Evolutionary conservation across 2,113 vertebrate genomes (phyloP).

Genomic region (Glaucomys volans): DNA sequence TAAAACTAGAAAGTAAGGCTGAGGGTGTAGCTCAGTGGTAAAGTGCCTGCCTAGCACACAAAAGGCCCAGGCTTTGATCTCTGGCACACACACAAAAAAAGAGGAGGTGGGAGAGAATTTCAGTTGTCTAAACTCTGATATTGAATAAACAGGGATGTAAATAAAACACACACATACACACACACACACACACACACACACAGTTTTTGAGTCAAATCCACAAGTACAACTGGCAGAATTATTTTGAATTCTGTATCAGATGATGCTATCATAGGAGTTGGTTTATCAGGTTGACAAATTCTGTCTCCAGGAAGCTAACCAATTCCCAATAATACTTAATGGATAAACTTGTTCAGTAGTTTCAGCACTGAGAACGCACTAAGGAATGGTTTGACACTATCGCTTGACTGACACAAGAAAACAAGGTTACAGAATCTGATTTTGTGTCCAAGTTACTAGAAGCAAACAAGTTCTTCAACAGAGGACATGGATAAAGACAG

Average conservation of each 20-base stretch:
- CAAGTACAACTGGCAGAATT: neutral
- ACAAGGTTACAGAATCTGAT: constrained; percentile 16
- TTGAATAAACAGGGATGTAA: constrained; percentile 1
- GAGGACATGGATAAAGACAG: constrained; percentile 50
- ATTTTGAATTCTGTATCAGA: constrained; percentile 64
- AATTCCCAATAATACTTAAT: constrained; percentile 67
- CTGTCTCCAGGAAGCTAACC: constrained; percentile 68
- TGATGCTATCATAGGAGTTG: constrained; percentile 63
- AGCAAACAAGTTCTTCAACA: constrained; percentile 53
- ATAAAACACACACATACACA: neutral
- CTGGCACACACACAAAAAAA: neutral
- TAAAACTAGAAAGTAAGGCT: constrained; percentile 13
- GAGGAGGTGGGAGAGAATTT: neutral
- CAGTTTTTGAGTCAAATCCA: constrained; percentile 21
- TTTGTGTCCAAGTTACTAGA: constrained; percentile 55
- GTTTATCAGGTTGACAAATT: constrained; percentile 75
- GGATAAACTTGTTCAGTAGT: constrained; percentile 61
- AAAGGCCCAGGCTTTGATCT: neutral
- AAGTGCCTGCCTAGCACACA: neutral
- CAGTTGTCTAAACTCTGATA: constrained; percentile 23
- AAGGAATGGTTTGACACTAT: constrained; percentile 33
- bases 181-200: too few species aligned
- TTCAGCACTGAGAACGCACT: constrained; percentile 35
- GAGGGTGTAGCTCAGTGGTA: neutral
- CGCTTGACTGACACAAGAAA: constrained; percentile 27